Base-by-base conservation (phyloP, 1,140 invertebrate species). In the Conus ventricosus region DNA sequence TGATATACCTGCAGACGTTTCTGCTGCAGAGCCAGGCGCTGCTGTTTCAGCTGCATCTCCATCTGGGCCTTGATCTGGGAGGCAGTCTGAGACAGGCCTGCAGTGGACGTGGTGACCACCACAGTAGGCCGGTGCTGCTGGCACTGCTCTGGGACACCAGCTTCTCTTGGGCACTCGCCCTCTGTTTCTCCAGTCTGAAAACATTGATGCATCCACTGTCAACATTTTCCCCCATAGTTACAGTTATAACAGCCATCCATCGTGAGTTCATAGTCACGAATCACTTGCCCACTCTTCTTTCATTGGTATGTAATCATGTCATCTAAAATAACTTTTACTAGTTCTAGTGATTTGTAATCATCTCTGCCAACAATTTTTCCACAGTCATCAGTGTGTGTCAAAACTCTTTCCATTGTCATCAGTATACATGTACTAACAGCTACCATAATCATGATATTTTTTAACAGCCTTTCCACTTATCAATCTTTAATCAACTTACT, bases 1-100 rank as follows among this genome's bases (percentile, higher is more conserved):
- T 71, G 13, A 71, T 67, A 20, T 4, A 87, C 85, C 75, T 89
- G 88, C 11, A 95, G 96, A 88, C 97, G 95, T 93, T 98, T 98
- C 91, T 98, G 97, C 92, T 98, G 97, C 95, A 98, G 97, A 2
- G 97, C 98, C 27, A 97, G 97, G 87, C 98, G 95, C 94, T 99
- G 98, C 91, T 98, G 96, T 81, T 97, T 97, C 57, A 98, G 94
- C 91, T 98, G 97, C 90, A 98, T 97, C 92, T 99, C 98, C 96
- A 98, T 97, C 93, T 98, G 98, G 88, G 98, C 98, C 94, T 98
- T 98, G 75, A 98, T 97, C 92, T 98, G 97, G 87, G 97, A 97
- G 0, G 97, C 96, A 39, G 93, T 94, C 87, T 92, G 91, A 3
- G 88, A 75, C 17, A 76, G 67, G 11, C 71, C 81, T 81, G 88